These are phyloP conservation scores for Myotis myotis DNA, from an alignment of 2,797 vertebrate genomes.

Conservation along the genomic window DNA sequence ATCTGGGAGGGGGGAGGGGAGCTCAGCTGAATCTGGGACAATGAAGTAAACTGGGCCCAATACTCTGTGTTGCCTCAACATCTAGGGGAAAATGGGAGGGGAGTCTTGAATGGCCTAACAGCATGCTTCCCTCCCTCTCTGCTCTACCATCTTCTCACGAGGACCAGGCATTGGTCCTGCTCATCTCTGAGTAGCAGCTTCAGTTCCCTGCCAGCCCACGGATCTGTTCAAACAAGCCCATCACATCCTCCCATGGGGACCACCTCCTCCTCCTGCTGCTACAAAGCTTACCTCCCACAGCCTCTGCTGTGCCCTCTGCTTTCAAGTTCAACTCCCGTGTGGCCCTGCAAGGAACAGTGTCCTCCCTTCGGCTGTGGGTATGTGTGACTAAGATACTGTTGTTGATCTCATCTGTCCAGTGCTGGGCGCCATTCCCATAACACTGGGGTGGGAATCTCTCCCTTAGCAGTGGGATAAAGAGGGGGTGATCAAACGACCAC, in stretches of 20 bases:
- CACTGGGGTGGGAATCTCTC: background rate
- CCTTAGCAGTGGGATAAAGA: background rate
- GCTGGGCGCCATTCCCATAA: background rate
- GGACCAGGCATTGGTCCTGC: no score
- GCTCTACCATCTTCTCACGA: no score
- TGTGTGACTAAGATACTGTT: background rate
- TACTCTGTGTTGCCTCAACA: background rate
- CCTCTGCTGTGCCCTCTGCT: background rate
- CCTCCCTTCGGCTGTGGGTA: no score
- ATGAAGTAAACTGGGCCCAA: background rate
- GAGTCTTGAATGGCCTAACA: background rate
- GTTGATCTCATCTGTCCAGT: background rate
- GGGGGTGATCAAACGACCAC: background rate
- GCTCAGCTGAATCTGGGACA: no score
- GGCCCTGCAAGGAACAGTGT: no score
- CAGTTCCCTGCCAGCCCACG: background rate
- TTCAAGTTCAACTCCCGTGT: background rate
- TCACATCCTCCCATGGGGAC: background rate
- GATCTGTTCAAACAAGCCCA: background rate
- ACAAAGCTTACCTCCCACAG: background rate
- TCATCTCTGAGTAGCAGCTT: background rate
- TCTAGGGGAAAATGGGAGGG: background rate
- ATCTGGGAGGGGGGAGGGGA: background rate
- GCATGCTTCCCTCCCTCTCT: background rate
- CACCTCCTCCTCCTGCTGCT: background rate